Percentiles rank a stretch among this genome's conserved stretches.
Evolutionary conservation across 1,140 invertebrate genomes (phyloP).

Genomic region (Dreissena polymorpha): DNA sequence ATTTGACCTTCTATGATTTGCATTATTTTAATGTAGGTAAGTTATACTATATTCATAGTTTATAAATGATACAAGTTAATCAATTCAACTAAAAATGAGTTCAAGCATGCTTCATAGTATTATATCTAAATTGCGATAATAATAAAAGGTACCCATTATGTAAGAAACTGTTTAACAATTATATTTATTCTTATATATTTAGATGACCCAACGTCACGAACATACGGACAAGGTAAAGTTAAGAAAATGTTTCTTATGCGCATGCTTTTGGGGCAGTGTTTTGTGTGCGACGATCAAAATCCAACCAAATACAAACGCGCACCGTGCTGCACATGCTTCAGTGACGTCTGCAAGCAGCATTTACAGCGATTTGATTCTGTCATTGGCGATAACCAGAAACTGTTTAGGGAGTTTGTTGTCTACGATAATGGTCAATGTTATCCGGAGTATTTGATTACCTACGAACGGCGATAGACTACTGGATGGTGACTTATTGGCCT

Average conservation of each 20-base stretch:
- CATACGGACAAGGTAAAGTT: slow-evolving; percentile 16
- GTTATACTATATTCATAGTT: too few species aligned
- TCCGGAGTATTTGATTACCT: slow-evolving; percentile 72
- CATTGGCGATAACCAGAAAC: slow-evolving; percentile 56
- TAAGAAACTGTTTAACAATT: too few species aligned
- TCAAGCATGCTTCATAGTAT: too few species aligned
- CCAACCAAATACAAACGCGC: slow-evolving; percentile 40
- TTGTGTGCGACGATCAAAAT: slow-evolving; percentile 36
- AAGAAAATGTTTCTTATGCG: slow-evolving; percentile 62
- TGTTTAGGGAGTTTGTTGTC: slow-evolving; percentile 72
- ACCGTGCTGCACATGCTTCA: slow-evolving; percentile 54
- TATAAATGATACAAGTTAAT: too few species aligned
- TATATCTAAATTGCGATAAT: too few species aligned
- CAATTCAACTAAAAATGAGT: too few species aligned
- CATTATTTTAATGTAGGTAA: too few species aligned
- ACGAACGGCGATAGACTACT: slow-evolving; percentile 59
- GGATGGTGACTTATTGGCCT: too few species aligned
- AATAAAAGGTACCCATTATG: too few species aligned
- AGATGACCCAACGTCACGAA: slow-evolving; percentile 31
- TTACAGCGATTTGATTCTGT: slow-evolving; percentile 64
- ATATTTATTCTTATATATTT: neutral
- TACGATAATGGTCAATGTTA: slow-evolving; percentile 66
- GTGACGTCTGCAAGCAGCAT: slow-evolving; percentile 46
- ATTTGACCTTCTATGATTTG: too few species aligned
- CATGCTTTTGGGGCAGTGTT: slow-evolving; percentile 55